These are phyloP conservation scores for Phaedon cochleariae DNA, from an alignment of 2,888 invertebrate species.

Conservation along the genomic window DNA sequence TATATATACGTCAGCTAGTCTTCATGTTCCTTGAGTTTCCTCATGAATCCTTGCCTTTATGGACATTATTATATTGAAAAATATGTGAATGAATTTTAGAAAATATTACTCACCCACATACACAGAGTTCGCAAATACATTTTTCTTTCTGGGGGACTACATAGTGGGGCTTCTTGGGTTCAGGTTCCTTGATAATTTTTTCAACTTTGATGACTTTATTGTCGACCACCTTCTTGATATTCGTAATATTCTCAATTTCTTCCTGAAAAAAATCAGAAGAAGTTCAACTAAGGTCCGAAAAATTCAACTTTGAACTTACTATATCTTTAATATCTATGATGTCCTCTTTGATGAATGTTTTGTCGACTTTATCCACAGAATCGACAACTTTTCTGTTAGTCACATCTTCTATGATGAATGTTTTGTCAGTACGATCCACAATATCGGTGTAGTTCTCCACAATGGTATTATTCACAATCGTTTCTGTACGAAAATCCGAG, in stretches of 20 bases:
- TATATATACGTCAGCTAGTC: too few relatives aligned
- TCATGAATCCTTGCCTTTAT: too few relatives aligned
- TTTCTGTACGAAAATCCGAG: slow-evolving; percentile 35
- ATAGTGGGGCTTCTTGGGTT: slow-evolving; percentile 55
- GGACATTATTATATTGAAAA: too few relatives aligned
- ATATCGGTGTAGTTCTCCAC: slow-evolving; percentile 35
- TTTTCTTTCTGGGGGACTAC: slow-evolving; percentile 73
- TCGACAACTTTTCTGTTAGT: slow-evolving; percentile 30
- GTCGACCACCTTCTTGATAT: slow-evolving; percentile 62
- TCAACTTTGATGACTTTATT: slow-evolving; percentile 65
- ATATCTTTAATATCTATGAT: slow-evolving; percentile 69
- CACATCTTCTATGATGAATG: slow-evolving; percentile 17
- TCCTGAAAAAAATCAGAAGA: too few relatives aligned
- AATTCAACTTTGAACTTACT: slow-evolving; percentile 60
- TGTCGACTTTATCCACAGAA: slow-evolving; percentile 61
- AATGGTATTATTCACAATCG: slow-evolving; percentile 37
- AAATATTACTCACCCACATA: slow-evolving; percentile 81
- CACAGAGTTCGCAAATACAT: slow-evolving; percentile 90
- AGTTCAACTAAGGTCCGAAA: too few relatives aligned
- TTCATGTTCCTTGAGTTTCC: too few relatives aligned
- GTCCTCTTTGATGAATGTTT: slow-evolving; percentile 67
- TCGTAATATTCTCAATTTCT: slow-evolving; percentile 60
- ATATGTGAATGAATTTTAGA: background rate
- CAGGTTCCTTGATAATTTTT: slow-evolving; percentile 58
- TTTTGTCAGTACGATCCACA: slow-evolving; percentile 26